Base-by-base conservation (phyloP, 2,888 invertebrate genomes). In the Ectropis crepuscularia region DNA sequence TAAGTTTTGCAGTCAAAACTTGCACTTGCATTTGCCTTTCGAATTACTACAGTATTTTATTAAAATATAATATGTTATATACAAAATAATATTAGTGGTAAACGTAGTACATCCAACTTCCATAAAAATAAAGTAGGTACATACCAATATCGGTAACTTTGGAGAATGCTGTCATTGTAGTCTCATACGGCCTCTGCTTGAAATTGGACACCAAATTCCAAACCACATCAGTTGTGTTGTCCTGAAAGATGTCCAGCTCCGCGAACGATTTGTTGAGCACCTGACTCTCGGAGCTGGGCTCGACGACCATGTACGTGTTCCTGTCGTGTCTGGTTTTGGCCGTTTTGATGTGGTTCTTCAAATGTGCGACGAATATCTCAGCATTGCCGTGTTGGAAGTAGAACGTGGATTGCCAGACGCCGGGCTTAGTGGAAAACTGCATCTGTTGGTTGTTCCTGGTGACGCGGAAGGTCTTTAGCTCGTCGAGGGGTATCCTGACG, bases 351-450 rank as follows among this genome's bases (percentile, higher is more conserved):
- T 94, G 93, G 73, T 95, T 94, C 86, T 95, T 95, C 65, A 95
- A 89, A 65, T 93, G 93, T 45, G 88, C 93, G 47, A 95, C 93
- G 76, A 98, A 95, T 60, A 95, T 94, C 75, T 97, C 96, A 0
- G 97, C 97, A 74, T 98, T 97, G 0, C 97, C 97, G 73, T 96
- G 95, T 82, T 97, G 97, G 88, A 98, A 98, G 81, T 97, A 96
- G 80, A 98, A 97, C 6, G 96, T 96, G 68, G 96, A 96, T 73
- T 96, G 95, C 78, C 95, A 95, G 0, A 96, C 95, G 0, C 90
- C 89, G 0, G 82, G 80, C 65, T 90, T 92, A 0, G 89, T 88
- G 0, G 88, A 88, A 69, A 93, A 86, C 70, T 90, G 92, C 83
- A 93, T 86, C 63, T 92, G 90, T 57, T 91, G 91, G 72, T 82